Evolutionary conservation across 2,888 invertebrate species (phyloP).

Genomic region (Calameuta filiformis): DNA sequence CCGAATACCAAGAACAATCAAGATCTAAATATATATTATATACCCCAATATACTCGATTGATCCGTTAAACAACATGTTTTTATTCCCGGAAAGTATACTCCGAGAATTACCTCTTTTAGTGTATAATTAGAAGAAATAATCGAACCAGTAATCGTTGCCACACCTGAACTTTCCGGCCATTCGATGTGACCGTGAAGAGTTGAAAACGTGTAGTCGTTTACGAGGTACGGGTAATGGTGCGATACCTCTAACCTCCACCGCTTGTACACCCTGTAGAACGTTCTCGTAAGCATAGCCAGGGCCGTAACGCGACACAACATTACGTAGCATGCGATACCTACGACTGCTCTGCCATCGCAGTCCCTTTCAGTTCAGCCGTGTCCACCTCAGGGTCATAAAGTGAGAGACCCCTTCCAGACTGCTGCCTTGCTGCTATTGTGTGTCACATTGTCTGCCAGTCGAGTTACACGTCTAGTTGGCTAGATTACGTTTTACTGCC

Average conservation of each 20-base stretch:
- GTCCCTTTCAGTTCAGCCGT: slow-evolving; percentile 8
- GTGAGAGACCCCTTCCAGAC: slow-evolving; percentile 22
- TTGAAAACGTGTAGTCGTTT: not conserved
- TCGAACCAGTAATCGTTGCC: not conserved
- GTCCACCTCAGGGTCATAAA: slow-evolving; percentile 34
- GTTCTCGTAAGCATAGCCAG: not conserved
- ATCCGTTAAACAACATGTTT: not conserved
- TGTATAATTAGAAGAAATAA: not conserved
- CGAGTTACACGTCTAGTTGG: slow-evolving; percentile 38
- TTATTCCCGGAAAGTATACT: not conserved
- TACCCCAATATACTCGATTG: not conserved
- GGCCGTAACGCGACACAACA: not conserved
- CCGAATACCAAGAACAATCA: not conserved
- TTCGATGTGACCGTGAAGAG: not conserved
- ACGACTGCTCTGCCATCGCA: not conserved
- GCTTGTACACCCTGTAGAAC: not conserved
- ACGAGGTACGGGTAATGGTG: slow-evolving; percentile 3
- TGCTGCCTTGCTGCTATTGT: slow-evolving; percentile 34
- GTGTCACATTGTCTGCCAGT: slow-evolving; percentile 38
- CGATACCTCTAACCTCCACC: not conserved
- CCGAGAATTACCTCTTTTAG: not conserved
- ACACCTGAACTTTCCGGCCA: not conserved
- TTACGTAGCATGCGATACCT: not conserved
- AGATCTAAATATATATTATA: not conserved
- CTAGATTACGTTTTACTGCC: slow-evolving; percentile 46